These are phyloP conservation scores for Seira musarum DNA, from an alignment of 2,888 invertebrate species.

Conservation along the genomic window DNA sequence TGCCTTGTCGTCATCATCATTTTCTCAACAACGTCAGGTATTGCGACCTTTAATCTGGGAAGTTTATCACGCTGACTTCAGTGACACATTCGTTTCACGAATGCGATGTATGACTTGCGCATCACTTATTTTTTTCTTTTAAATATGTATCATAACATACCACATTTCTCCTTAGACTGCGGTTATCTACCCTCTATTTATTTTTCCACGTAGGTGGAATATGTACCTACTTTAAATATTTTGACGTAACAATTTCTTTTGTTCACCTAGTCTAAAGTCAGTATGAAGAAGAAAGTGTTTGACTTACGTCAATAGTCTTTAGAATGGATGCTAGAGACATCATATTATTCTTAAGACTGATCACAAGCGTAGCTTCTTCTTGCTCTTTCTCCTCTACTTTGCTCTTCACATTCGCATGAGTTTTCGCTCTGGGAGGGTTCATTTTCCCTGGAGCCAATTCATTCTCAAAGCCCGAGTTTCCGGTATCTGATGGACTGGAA, in stretches of 20 bases:
- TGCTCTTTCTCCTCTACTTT: conserved; percentile 66
- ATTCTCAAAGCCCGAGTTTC: conserved; percentile 11
- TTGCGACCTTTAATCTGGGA: conserved; percentile 21
- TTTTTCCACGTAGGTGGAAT: no score
- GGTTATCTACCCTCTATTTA: no score
- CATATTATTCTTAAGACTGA: conserved; percentile 91
- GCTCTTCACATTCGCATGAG: conserved; percentile 65
- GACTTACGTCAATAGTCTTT: conserved; percentile 84
- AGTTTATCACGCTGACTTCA: conserved; percentile 2
- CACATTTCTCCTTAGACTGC: no score
- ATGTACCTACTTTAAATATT: no score
- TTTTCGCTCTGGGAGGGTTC: neutral
- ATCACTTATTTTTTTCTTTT: no score
- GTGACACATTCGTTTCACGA: no score
- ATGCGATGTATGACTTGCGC: no score
- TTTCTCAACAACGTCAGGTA: no score
- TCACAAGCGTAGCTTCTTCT: conserved; percentile 80
- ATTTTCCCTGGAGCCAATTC: neutral
- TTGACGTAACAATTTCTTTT: no score
- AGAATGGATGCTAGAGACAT: conserved; percentile 89
- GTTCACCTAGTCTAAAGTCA: no score
- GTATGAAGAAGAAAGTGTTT: neutral
- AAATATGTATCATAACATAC: no score
- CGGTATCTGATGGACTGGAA: neutral
- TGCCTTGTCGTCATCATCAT: no score